Base-by-base conservation (phyloP, 2,797 vertebrate species). In the Nannoperca australis region DNA sequence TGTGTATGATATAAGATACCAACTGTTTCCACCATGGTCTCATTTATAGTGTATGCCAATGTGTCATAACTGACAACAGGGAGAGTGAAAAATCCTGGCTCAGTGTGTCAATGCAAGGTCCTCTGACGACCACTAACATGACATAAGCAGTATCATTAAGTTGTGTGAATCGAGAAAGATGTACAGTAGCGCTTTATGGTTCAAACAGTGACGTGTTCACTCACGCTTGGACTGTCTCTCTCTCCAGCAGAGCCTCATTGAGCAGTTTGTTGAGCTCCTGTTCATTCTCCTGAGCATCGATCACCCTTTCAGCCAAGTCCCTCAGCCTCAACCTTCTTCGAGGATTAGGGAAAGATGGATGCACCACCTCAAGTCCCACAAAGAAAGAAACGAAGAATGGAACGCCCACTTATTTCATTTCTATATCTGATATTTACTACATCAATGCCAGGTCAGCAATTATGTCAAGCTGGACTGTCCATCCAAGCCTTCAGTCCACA, bases 241-340 rank as follows among this genome's bases (percentile, higher is more conserved):
- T 95, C 91, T 98, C 98, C 61, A 99, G 88, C 89, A 99, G 90
- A 13, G 98, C 98, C 81, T 98, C 97, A 0, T 97, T 98, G 47
- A 99, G 96, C 34, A 99, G 95, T 68, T 98, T 97, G 92, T 98
- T 99, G 67, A 99, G 96, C 85, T 99, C 97, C 47, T 97, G 97
- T 69, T 99, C 97, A 0, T 98, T 97, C 92, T 99, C 96, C 1
- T 97, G 97, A 50, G 97, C 97, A 0, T 98, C 97, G 0, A 97
- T 96, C 79, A 98, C 97, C 1, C 97, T 89, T 84, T 98, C 97
- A 0, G 97, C 97, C 89, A 99, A 87, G 88, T 98, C 97, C 54
- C 96, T 93, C 32, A 99, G 92, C 5, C 97, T 96, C 72, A 98
- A 92, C 20, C 97, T 94, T 50, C 97, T 93, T 20, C 97, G 96